These are phyloP conservation scores for Xestia ashworthii DNA, from an alignment of 2,888 invertebrate genomes.

Conservation along the genomic window DNA sequence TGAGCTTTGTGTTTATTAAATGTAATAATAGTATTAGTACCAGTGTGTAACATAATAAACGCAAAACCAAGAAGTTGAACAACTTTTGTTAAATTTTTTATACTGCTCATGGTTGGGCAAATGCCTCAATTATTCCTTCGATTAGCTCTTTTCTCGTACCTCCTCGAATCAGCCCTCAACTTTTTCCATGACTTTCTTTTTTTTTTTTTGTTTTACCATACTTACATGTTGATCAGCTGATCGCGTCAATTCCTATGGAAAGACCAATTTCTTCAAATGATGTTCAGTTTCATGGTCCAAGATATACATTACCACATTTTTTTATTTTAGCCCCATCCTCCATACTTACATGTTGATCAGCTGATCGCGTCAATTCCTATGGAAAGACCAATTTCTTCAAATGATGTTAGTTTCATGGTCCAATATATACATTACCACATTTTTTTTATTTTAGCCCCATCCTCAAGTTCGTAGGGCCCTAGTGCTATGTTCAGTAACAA, in stretches of 20 bases:
- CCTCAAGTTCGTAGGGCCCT: not conserved
- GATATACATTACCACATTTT: not conserved
- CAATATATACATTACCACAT: not conserved
- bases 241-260: not conserved
- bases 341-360: not conserved
- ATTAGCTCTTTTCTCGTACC: too few relatives aligned
- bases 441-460: not conserved
- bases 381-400: not conserved
- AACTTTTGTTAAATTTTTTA: too few relatives aligned
- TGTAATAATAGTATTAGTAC: not conserved
- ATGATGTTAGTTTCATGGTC: not conserved
- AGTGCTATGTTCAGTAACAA: not conserved
- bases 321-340: not conserved
- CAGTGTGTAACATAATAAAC: too few relatives aligned
- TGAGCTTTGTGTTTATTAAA: constrained; percentile 27
- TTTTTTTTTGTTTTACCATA: not conserved
- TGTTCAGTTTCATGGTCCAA: not conserved
- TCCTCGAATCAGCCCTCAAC: too few relatives aligned
- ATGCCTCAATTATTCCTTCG: too few relatives aligned
- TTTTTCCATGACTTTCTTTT: not conserved
- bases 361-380: not conserved
- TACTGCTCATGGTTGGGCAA: too few relatives aligned
- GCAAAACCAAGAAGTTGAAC: not conserved
- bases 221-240: not conserved
- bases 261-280: not conserved